phyloP scores from a whole-genome alignment of 2,888 invertebrate species.

The Asteroscopus sphinx region DNA sequence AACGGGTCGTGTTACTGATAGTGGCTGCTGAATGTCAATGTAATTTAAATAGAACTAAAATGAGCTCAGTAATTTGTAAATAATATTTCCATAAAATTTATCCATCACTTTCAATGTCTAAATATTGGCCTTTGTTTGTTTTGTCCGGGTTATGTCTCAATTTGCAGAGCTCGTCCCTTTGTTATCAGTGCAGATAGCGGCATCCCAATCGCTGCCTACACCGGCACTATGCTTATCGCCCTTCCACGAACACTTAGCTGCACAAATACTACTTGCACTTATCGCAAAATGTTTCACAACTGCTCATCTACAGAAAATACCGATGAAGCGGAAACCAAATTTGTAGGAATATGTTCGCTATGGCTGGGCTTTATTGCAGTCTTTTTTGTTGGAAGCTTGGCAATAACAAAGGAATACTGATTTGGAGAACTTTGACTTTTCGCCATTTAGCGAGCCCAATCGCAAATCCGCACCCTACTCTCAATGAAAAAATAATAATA shows the following conservation, averaged over 20 bases:
- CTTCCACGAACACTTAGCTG: constrained; percentile 81
- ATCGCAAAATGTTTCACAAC: constrained; percentile 85
- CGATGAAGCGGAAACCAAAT: constrained; percentile 28
- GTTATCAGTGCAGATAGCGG: constrained; percentile 82
- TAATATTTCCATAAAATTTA: neutral
- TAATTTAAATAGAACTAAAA: neutral
- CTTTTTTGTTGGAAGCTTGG: too few relatives aligned
- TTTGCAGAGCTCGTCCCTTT: constrained; percentile 61
- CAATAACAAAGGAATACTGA: too few relatives aligned
- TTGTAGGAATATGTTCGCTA: neutral
- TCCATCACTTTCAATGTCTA: constrained; percentile 4
- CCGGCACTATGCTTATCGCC: constrained; percentile 76
- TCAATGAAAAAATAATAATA: too few relatives aligned
- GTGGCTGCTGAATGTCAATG: neutral
- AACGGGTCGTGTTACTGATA: too few relatives aligned
- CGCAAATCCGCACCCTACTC: too few relatives aligned
- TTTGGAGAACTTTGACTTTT: too few relatives aligned
- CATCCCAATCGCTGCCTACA: constrained; percentile 79
- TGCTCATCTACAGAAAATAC: constrained; percentile 62
- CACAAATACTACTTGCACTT: constrained; percentile 84
- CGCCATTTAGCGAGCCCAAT: too few relatives aligned
- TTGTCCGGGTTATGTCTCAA: constrained; percentile 49
- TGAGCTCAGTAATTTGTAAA: too few relatives aligned
- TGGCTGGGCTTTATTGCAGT: neutral
- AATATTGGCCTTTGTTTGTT: constrained; percentile 24